These are phyloP conservation scores for Plectrocnemia conspersa DNA, from an alignment of 1,140 invertebrate species.

Conservation along the genomic window DNA sequence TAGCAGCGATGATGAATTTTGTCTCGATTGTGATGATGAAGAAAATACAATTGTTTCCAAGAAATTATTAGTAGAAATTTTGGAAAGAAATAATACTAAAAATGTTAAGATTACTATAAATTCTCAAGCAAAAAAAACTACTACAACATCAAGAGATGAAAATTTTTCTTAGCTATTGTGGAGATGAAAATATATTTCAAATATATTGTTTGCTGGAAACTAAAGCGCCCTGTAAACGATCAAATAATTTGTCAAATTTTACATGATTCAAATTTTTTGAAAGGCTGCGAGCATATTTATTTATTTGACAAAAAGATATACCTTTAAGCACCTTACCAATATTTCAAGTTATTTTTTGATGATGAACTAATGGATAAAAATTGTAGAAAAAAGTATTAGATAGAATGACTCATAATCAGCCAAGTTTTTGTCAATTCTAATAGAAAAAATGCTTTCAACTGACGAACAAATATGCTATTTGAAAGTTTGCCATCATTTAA, in stretches of 20 bases:
- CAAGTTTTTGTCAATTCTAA: conserved; percentile 5
- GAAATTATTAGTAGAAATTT: not conserved
- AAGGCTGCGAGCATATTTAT: not conserved
- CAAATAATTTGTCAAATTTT: no score
- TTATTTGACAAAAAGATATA: not conserved
- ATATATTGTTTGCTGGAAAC: no score
- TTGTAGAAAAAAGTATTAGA: conserved; percentile 11
- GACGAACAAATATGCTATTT: conserved; percentile 1
- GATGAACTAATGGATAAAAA: conserved; percentile 6
- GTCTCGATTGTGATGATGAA: not conserved
- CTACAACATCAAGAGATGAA: not conserved
- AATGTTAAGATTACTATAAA: not conserved
- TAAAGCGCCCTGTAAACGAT: no score
- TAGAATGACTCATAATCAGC: conserved; percentile 2
- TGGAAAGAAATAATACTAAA: not conserved
- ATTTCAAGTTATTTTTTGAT: conserved; percentile 12
- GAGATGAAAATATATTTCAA: no score
- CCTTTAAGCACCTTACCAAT: conserved; percentile 4
- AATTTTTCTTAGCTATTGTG: no score
- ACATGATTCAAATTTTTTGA: not conserved
- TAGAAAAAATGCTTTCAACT: conserved; percentile 5
- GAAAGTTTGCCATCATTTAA: no score
- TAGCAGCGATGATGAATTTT: conserved; percentile 6
- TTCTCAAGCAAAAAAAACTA: no score
- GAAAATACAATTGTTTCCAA: conserved; percentile 5